phyloP scores from a whole-genome alignment of 2,888 invertebrate genomes.

The Actias luna region DNA sequence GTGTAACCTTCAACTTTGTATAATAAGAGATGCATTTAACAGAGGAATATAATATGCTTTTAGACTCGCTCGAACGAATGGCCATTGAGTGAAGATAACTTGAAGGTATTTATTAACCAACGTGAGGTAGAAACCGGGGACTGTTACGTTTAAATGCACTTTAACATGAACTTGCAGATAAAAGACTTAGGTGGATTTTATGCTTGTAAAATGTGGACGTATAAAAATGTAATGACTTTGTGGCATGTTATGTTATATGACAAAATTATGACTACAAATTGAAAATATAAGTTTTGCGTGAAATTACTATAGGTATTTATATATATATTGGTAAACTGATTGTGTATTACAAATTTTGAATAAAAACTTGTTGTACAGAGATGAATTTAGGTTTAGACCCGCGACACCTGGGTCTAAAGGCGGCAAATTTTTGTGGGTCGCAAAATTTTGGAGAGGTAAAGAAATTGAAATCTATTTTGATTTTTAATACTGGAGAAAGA shows the following conservation, averaged over 20 bases:
- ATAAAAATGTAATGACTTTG: neutral
- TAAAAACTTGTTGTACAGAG: too few relatives aligned
- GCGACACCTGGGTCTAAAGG: too few relatives aligned
- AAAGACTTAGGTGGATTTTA: neutral
- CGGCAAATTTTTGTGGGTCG: too few relatives aligned
- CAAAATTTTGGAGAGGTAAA: too few relatives aligned
- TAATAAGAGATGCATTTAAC: neutral
- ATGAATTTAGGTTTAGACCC: too few relatives aligned
- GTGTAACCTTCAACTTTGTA: neutral
- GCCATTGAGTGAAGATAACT: neutral
- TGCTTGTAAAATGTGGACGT: neutral
- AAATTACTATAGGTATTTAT: too few relatives aligned
- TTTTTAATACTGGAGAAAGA: too few relatives aligned
- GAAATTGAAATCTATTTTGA: too few relatives aligned
- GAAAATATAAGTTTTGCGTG: too few relatives aligned
- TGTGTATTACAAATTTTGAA: too few relatives aligned
- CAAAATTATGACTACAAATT: too few relatives aligned
- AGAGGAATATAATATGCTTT: conserved; percentile 2
- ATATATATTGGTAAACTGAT: too few relatives aligned
- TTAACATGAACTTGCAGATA: neutral
- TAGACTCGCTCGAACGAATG: neutral
- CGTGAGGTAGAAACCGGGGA: neutral
- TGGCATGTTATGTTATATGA: neutral
- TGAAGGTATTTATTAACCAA: conserved; percentile 1
- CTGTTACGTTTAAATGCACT: neutral